Evolutionary conservation across 2,113 vertebrate genomes (phyloP), one percentile per base, ranked within the genome.

Genomic region (cattle (Bos taurus)): DNA sequence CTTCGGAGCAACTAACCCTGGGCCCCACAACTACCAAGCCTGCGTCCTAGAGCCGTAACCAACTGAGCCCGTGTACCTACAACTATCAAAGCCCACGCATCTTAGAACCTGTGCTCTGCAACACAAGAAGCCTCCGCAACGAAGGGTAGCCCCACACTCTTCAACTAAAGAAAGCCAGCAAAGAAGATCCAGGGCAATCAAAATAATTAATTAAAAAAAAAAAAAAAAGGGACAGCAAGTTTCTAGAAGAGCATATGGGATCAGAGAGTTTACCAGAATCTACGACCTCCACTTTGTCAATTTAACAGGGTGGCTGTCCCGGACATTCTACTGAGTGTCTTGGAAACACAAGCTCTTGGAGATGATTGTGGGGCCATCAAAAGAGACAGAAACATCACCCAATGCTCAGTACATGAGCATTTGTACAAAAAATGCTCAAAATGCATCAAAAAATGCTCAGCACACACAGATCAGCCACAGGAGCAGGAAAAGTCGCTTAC

Each of bases 51-150:
- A 11, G 67, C n/a, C 5, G 9, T 21, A 21, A 21, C 17, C 11
- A 71, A 21, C 3, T 71, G n/a, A 21, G 5, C 67, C 5, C 5
- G 19, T 36, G 19, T 36, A 36, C 19, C 19, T 3, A 10, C n/a
- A 40, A 12, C 19, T 23, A 12, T 23, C 0, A 0, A 71, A 71
- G n/a, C 19, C 19, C 67, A 6, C 19, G 1, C 67, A 3, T 11
- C n/a, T 23, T 40, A 71, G n/a, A 71, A 71, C 4, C n/a, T 40
- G n/a, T 40, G n/a, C n/a, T 40, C 67, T 23, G 67, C 9, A 0
- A 71, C 19, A 36, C 2, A 0, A 36, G 19, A 6, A 21, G n/a
- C 10, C 67, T 11, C n/a, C 2, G 3, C 62, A n/a, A 2, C 1
- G 1, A 71, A 36, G 67, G 2, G 4, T 3, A 36, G 67, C 67